Evolutionary conservation across 2,113 vertebrate genomes (phyloP).

Genomic region (Vulpes lagopus): DNA sequence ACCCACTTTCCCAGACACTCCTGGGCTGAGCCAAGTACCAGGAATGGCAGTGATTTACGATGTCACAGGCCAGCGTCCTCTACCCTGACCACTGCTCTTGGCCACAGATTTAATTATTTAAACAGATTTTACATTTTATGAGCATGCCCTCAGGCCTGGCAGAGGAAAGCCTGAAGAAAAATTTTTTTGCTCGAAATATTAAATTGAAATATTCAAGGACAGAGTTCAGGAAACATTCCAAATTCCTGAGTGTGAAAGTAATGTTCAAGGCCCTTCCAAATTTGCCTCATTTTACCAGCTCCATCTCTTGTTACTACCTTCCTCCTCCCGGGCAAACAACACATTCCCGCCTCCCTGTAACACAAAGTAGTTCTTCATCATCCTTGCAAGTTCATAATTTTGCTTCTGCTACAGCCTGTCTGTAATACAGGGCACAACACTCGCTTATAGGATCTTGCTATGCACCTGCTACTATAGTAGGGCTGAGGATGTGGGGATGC

Average conservation of each 20-base stretch:
- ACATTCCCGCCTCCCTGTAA: background rate
- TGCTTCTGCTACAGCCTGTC: background rate
- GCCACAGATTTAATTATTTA: conserved; percentile 79
- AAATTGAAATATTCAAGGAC: conserved; percentile 59
- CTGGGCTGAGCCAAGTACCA: background rate
- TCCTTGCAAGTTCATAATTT: background rate
- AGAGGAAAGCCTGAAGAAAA: conserved; percentile 43
- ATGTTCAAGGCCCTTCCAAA: background rate
- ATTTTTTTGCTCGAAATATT: conserved; percentile 56
- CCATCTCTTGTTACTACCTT: background rate
- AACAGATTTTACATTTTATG: conserved; percentile 77
- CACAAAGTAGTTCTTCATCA: background rate
- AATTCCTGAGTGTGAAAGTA: background rate
- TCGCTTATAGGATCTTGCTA: background rate
- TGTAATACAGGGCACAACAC: background rate
- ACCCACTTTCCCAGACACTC: background rate
- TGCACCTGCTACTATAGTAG: background rate
- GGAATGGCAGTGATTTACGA: conserved; percentile 65
- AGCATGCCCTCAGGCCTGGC: conserved; percentile 60
- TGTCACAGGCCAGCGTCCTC: conserved; percentile 52
- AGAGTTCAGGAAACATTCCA: background rate
- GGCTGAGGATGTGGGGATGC: background rate
- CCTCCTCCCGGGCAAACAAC: background rate
- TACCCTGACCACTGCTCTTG: conserved; percentile 69
- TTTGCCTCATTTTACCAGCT: background rate